These are phyloP conservation scores for Lasiurus cinereus DNA, from an alignment of 2,113 vertebrate genomes.

Conservation along the genomic window DNA sequence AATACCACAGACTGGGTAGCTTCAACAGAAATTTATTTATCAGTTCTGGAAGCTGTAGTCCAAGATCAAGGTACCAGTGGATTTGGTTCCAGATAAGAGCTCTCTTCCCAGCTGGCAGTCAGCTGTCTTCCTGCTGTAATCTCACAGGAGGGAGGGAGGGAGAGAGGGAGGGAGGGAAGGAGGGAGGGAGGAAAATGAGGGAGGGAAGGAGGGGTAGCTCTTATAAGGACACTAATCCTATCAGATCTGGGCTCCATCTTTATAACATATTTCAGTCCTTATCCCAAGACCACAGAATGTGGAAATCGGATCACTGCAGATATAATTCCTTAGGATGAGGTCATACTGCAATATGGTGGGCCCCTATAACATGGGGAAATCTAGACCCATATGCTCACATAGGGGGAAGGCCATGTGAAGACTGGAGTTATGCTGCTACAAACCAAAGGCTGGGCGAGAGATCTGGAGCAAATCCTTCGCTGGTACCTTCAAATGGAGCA, in stretches of 20 bases:
- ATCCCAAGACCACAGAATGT: neutral
- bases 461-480: too few relatives aligned
- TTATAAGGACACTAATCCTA: neutral
- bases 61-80: neutral
- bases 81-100: neutral
- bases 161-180: too few relatives aligned
- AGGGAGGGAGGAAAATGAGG: accelerated
- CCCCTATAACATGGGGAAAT: neutral
- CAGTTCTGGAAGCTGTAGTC: neutral
- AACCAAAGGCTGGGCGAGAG: neutral
- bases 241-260: neutral
- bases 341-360: neutral
- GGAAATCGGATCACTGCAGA: neutral
- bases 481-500: neutral
- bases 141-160: neutral
- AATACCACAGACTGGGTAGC: neutral
- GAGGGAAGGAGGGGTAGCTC: accelerated
- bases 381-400: neutral
- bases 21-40: neutral
- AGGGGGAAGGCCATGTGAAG: neutral
- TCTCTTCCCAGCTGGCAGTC: neutral
- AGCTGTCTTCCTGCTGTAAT: neutral
- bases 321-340: neutral
- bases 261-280: neutral
- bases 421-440: neutral